phyloP scores from a whole-genome alignment of 2,888 invertebrate genomes.

The Pollenia angustigena region DNA sequence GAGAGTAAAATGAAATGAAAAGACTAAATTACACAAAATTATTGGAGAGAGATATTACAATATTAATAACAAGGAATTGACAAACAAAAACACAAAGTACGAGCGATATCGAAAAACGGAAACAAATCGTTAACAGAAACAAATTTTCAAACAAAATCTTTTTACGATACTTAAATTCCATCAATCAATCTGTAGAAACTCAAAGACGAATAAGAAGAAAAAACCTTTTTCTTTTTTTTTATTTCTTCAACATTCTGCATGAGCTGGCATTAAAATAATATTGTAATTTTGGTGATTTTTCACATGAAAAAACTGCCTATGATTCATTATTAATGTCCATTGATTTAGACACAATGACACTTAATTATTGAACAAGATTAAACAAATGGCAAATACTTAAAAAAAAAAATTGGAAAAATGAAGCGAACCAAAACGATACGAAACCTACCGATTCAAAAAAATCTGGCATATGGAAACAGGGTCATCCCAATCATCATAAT shows the following conservation, averaged over 20 bases:
- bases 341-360: constrained; percentile 60
- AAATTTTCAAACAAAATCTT: constrained; percentile 23
- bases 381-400: constrained; percentile 56
- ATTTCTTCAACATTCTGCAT: neutral
- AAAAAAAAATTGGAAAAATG: constrained; percentile 5
- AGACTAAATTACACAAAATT: neutral
- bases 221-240: neutral
- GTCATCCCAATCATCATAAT: constrained; percentile 18
- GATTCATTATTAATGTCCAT: constrained; percentile 47
- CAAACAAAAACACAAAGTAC: no score
- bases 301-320: neutral
- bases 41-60: constrained; percentile 13
- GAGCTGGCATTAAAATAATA: no score
- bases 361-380: constrained; percentile 62
- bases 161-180: constrained; percentile 4
- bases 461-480: neutral
- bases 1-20: neutral
- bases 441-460: neutral
- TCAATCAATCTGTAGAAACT: constrained; percentile 40
- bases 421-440: neutral
- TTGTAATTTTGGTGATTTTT: neutral
- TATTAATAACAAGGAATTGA: no score
- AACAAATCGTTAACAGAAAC: constrained; percentile 16
- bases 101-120: neutral
- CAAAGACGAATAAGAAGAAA: neutral